Evolutionary conservation across 1,140 invertebrate species (phyloP).

Genomic region (Drosophila saltans): DNA sequence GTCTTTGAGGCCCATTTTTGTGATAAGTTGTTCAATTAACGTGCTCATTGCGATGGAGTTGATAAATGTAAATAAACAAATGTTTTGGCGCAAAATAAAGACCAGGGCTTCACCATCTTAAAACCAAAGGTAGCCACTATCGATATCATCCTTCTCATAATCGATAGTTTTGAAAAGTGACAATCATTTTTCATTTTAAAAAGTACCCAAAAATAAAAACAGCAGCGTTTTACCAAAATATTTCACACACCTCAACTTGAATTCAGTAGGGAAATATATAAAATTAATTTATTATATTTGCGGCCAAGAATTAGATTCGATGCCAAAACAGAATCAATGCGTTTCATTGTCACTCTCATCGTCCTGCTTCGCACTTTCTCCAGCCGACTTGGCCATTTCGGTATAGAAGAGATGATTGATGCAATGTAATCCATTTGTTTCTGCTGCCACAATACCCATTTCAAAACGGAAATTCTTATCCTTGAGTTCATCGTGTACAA

Average conservation of each 20-base stretch:
- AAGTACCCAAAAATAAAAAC: background rate
- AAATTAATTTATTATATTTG: slow-evolving; percentile 34
- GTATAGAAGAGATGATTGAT: slow-evolving; percentile 87
- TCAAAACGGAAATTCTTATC: slow-evolving; percentile 99
- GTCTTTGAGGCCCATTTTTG: slow-evolving; percentile 71
- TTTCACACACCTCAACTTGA: slow-evolving; percentile 33
- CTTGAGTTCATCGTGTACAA: slow-evolving; percentile 99
- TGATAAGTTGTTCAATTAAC: slow-evolving; percentile 72
- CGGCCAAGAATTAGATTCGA: slow-evolving; percentile 65
- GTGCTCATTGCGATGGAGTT: slow-evolving; percentile 54
- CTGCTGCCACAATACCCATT: slow-evolving; percentile 96
- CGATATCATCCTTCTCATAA: background rate
- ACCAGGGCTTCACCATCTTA: background rate
- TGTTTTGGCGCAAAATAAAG: slow-evolving; percentile 34
- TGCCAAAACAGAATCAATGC: slow-evolving; percentile 36
- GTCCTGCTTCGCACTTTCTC: slow-evolving; percentile 92
- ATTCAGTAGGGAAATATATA: slow-evolving; percentile 35
- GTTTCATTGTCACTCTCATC: slow-evolving; percentile 92
- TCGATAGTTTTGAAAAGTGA: too few species aligned
- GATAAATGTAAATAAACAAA: slow-evolving; percentile 22
- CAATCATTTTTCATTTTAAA: too few species aligned
- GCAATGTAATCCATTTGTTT: slow-evolving; percentile 90
- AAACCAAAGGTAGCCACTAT: background rate
- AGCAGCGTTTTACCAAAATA: slow-evolving; percentile 21
- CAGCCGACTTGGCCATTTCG: slow-evolving; percentile 90